Base-by-base conservation (phyloP, 2,113 vertebrate genomes). In the Leptodactylus fuscus region DNA sequence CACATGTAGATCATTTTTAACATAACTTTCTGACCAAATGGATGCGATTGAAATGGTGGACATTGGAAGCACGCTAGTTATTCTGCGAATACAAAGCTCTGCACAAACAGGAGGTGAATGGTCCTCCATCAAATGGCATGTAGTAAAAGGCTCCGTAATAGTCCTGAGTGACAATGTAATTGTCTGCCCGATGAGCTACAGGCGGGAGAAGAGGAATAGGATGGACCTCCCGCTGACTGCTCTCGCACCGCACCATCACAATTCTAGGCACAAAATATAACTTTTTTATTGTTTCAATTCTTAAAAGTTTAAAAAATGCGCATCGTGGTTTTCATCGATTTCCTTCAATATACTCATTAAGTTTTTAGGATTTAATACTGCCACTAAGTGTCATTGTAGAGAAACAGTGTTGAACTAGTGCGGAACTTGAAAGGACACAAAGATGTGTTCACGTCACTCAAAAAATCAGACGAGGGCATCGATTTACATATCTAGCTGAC, bases 391-490 rank as follows among this genome's bases (percentile, higher is more conserved):
- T 83, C 55, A 76, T n/a, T 65, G 53, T 15, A 8, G 8, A 83
- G 71, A 49, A 62, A 49, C 71, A 13, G 18, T 29, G 53, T 12
- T 49, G 53, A 62, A 76, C 82, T 34, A 46, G 38, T 41, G 51
- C 18, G 22, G 69, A 38, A 51, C 67, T 27, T 51, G 71, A 73
- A 73, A 83, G 81, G 81, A 73, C 81, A 71, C 24, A 32, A 32
- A 83, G 55, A 76, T 34, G 51, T 75, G 70, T 65, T 76, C 71
- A 76, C 44, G 82, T 83, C 82, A 83, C 58, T 83, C 82, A 83
- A 22, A 36, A n/a, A 15, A 32, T 58, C 34, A 83, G 82, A 60
- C 10, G 27, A 44, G 53, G 53, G 53, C 65, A 46, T 48, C 18
- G 22, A 62, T 83, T 83, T 74, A 55, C 81, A 83, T 83, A 58